Evolutionary conservation across 2,797 vertebrate species (phyloP).

Genomic region (Rhinatrema bivittatum): DNA sequence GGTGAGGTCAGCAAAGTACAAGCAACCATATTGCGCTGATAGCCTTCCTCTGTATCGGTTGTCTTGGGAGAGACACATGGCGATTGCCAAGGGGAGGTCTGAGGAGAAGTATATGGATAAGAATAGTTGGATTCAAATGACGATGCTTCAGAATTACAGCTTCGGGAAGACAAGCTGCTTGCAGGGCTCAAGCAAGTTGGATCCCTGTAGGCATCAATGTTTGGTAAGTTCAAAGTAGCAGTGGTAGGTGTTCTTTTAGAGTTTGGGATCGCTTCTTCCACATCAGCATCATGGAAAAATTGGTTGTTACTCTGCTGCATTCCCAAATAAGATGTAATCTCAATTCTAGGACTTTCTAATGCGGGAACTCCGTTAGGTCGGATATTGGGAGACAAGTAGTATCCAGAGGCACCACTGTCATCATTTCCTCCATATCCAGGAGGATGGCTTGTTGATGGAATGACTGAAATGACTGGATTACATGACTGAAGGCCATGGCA

Average conservation of each 20-base stretch:
- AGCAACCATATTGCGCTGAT: constrained; percentile 60
- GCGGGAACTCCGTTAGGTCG: constrained; percentile 77
- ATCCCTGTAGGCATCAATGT: constrained; percentile 83
- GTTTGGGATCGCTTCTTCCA: constrained; percentile 66
- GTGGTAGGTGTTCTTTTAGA: constrained; percentile 73
- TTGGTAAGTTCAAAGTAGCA: constrained; percentile 81
- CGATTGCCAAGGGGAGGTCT: constrained; percentile 94
- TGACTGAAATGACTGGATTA: constrained; percentile 65
- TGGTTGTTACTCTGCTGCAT: constrained; percentile 60
- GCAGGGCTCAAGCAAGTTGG: constrained; percentile 90
- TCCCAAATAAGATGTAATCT: constrained; percentile 86
- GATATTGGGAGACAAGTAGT: constrained; percentile 62
- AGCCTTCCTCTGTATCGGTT: constrained; percentile 66
- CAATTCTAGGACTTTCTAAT: constrained; percentile 89
- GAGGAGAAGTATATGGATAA: constrained; percentile 83
- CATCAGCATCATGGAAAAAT: constrained; percentile 74
- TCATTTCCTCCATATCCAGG: constrained; percentile 62
- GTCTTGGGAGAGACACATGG: constrained; percentile 89
- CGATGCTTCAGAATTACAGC: constrained; percentile 90
- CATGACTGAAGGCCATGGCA: constrained; percentile 80
- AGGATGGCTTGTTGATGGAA: constrained; percentile 62
- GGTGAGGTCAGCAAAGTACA: constrained; percentile 72
- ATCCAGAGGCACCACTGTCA: constrained; percentile 59
- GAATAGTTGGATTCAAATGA: constrained; percentile 92
- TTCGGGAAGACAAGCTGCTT: constrained; percentile 91